phyloP scores from a whole-genome alignment of 2,797 vertebrate species.

The Leuciscus waleckii region DNA sequence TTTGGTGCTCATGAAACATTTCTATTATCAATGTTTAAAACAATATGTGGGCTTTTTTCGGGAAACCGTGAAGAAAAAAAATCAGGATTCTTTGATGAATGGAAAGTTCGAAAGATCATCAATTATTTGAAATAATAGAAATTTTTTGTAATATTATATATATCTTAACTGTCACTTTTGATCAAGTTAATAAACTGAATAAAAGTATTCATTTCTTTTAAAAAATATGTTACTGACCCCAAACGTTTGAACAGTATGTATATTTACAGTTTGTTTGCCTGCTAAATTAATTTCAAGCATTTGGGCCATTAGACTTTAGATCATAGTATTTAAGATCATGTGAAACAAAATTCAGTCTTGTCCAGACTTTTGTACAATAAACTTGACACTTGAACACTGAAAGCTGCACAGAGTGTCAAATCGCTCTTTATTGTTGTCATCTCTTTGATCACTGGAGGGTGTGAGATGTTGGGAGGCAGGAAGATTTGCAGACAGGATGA shows the following conservation, averaged over 20 bases:
- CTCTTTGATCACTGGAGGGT: slow-evolving; percentile 50
- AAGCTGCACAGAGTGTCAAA: slow-evolving; percentile 21
- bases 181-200: not conserved
- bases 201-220: not conserved
- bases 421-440: slow-evolving; percentile 37
- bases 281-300: not conserved
- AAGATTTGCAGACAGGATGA: slow-evolving; percentile 52
- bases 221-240: too few species aligned
- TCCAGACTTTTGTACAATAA: slow-evolving; percentile 29
- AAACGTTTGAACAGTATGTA: not conserved
- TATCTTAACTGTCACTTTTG: not conserved
- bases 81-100: not conserved
- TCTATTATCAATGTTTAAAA: not conserved
- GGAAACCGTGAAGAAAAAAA: not conserved
- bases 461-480: slow-evolving; percentile 43
- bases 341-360: not conserved
- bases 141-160: not conserved
- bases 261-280: not conserved
- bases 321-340: not conserved
- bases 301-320: not conserved
- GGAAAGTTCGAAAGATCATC: not conserved
- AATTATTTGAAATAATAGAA: not conserved
- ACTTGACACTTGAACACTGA: slow-evolving; percentile 26
- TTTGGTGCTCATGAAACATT: not conserved
- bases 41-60: too few species aligned